Conservation (phyloP, 2,888 invertebrate genomes). For the Lepidocyrtoides sp. region DNA sequence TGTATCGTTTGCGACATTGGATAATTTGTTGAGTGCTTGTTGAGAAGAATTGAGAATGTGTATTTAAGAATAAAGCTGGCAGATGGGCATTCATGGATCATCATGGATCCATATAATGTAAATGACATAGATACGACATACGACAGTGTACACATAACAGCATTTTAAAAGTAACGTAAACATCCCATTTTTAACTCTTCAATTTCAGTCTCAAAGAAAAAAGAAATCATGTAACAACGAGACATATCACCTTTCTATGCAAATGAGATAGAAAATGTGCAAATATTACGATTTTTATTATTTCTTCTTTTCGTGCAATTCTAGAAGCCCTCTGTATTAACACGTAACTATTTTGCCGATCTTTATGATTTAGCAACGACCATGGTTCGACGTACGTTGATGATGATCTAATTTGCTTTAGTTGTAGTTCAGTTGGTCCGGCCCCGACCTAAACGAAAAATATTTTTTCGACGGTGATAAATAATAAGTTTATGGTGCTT, state of each 20-base stretch:
- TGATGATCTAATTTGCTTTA: background rate
- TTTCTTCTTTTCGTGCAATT: background rate
- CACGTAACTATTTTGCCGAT: no score
- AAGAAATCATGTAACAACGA: background rate
- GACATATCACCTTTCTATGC: background rate
- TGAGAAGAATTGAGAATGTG: background rate
- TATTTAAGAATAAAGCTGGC: background rate
- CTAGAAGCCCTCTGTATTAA: background rate
- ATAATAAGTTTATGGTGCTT: background rate
- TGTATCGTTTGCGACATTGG: background rate
- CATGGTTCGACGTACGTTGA: background rate
- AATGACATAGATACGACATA: constrained; percentile 39
- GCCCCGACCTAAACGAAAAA: background rate
- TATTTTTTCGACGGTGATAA: constrained; percentile 52
- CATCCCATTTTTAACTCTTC: background rate
- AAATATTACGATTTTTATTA: constrained; percentile 11
- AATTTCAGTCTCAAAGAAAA: background rate
- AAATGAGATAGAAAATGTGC: background rate
- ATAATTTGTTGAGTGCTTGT: background rate
- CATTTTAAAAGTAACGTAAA: background rate
- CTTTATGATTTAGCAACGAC: no score
- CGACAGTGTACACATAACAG: background rate
- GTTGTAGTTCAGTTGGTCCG: no score
- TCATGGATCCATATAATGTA: constrained; percentile 36
- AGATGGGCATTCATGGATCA: constrained; percentile 39